Base-by-base conservation (phyloP, 2,888 invertebrate genomes). In the Erebia palarica region DNA sequence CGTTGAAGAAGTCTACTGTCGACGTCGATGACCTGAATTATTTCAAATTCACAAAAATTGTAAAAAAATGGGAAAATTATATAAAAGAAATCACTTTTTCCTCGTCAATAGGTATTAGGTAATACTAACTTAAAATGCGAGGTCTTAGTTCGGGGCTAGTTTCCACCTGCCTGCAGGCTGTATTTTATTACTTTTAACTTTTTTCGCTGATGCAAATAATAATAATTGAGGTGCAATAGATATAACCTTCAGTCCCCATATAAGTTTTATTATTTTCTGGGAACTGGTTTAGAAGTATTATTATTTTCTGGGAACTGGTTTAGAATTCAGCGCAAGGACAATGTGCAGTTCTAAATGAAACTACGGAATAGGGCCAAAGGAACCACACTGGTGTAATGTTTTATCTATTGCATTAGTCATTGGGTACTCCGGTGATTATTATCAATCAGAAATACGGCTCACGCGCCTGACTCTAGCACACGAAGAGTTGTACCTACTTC, bases 311-410 rank as follows among this genome's bases (percentile, higher is more conserved):
- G 82, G 90, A 92, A 91, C 82, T 81, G 83, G 82, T 78, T 84
- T 82, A 78, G 81, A 87, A 91, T 88, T 87, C 84, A 88, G 90
- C 83, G 83, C 91, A 89, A 92, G 91, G 91, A 87, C 88, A 86
- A 84, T 85, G 77, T 79, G 79, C 80, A 86, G 86, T 85, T 88
- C 83, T 84, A 82, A 86, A 86, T 87, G 87, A 85, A 86, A 86
- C 82, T 84, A 78, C 82, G 85, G 83, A 89, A 89, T 87, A 85
- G 86, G 90, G 92, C 91, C 89, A 92, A 88, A 90, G 87, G 87
- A 90, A 86, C 86, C 86, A 89, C 86, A 89, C 88, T 85, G 83
- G 79, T 81, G 81, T 86, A 85, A 86, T 85, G 84, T 84, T 84
- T 85, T 86, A 86, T 85, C 86, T 85, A 85, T n/a, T 84, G 81